These are phyloP conservation scores for Lasioglossum pauxillum DNA, from an alignment of 2,888 invertebrate species.

Conservation along the genomic window DNA sequence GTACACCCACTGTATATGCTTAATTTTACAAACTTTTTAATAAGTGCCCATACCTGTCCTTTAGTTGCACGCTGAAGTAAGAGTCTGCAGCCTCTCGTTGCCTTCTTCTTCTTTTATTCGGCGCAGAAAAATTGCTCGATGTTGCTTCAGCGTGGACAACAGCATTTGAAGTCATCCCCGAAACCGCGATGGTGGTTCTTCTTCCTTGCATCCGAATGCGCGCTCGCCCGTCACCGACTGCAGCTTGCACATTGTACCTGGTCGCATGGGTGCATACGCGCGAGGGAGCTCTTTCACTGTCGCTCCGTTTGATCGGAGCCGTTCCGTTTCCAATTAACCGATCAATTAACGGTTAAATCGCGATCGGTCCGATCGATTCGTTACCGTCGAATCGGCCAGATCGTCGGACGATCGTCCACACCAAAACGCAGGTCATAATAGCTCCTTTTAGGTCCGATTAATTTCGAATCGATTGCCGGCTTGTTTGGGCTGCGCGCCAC, in stretches of 20 bases:
- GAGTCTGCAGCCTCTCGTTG: background rate
- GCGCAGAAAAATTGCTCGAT: background rate
- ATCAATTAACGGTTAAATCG: conserved; percentile 24
- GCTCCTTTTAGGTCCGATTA: conserved; percentile 40
- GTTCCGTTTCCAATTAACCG: background rate
- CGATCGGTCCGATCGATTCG: conserved; percentile 10
- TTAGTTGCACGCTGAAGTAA: too few relatives aligned
- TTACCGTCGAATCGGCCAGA: conserved; percentile 27
- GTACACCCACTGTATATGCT: too few relatives aligned
- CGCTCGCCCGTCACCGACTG: background rate
- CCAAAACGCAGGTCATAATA: conserved; percentile 29
- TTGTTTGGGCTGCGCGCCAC: conserved; percentile 10
- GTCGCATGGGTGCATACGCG: background rate
- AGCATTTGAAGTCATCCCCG: background rate
- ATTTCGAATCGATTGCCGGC: conserved; percentile 36
- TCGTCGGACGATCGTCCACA: background rate
- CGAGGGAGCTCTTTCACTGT: background rate
- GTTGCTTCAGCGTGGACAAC: background rate
- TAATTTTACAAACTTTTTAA: too few relatives aligned
- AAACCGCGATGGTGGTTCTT: background rate
- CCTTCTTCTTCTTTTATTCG: background rate
- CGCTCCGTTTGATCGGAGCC: background rate
- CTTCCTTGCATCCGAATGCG: background rate
- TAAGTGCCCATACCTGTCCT: too few relatives aligned
- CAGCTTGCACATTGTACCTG: background rate